These are phyloP conservation scores for Pelusios castaneus DNA, from an alignment of 2,113 vertebrate genomes.

Conservation along the genomic window DNA sequence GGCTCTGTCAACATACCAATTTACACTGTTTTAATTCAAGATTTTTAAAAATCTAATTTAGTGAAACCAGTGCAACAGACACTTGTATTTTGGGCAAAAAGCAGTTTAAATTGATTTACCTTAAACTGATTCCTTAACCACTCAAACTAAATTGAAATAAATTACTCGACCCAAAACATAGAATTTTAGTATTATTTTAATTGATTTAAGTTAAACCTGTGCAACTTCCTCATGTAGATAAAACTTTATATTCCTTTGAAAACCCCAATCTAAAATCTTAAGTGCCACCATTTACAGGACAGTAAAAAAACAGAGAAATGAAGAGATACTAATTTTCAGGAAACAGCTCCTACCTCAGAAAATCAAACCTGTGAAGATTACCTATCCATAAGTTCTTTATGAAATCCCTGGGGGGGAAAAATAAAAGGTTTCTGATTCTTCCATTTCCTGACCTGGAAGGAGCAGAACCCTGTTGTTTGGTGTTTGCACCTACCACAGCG, in stretches of 20 bases:
- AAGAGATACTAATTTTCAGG: not conserved
- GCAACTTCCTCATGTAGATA: not conserved
- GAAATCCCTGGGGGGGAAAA: accelerated
- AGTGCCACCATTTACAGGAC: not conserved
- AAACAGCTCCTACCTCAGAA: not conserved
- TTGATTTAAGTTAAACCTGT: not conserved
- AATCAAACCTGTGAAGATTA: not conserved
- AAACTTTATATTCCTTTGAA: too few relatives aligned
- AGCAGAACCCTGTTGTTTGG: accelerated
- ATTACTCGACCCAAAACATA: not conserved
- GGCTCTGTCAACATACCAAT: too few relatives aligned
- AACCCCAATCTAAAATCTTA: too few relatives aligned
- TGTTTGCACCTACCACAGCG: not conserved
- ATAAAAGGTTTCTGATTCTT: not conserved
- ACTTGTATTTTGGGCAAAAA: not conserved
- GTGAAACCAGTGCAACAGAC: not conserved
- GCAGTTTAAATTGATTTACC: not conserved
- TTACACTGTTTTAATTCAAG: too few relatives aligned
- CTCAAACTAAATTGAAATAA: not conserved
- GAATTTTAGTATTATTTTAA: not conserved
- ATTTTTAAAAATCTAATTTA: not conserved
- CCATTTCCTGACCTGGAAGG: not conserved
- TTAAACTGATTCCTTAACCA: not conserved
- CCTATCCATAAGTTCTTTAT: not conserved
- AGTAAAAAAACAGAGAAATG: not conserved